These are phyloP conservation scores for Graphium colonna DNA, from an alignment of 2,888 invertebrate genomes.

Conservation along the genomic window DNA sequence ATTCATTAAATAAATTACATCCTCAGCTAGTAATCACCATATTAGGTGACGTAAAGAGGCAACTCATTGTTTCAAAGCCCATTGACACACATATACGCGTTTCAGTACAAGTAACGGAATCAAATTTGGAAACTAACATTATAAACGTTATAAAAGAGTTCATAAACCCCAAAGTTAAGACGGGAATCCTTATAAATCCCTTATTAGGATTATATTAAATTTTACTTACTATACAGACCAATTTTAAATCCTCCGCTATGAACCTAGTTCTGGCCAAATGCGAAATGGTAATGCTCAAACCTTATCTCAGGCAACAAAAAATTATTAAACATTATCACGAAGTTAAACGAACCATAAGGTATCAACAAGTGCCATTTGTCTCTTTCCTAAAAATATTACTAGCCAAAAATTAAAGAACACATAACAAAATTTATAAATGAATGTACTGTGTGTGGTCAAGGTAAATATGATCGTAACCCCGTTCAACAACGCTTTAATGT, in stretches of 20 bases:
- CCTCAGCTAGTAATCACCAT: neutral
- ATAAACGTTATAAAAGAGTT: constrained; percentile 26
- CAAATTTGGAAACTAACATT: neutral
- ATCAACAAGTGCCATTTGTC: constrained; percentile 10
- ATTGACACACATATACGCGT: neutral
- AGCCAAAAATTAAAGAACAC: constrained; percentile 33
- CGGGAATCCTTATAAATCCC: constrained; percentile 28
- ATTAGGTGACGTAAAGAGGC: neutral
- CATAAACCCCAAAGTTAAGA: constrained; percentile 34
- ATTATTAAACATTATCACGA: constrained; percentile 33
- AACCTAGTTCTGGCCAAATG: constrained; percentile 27
- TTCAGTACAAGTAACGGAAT: neutral
- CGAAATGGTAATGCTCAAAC: constrained; percentile 13
- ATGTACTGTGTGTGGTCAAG: neutral
- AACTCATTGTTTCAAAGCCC: neutral
- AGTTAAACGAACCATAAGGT: constrained; percentile 31
- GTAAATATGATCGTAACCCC: neutral
- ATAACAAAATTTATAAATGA: constrained; percentile 32
- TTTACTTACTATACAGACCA: constrained; percentile 29
- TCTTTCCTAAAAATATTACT: constrained; percentile 25
- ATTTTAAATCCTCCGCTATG: constrained; percentile 31
- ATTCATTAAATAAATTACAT: neutral
- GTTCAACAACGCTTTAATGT: neutral
- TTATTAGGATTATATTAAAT: constrained; percentile 4
- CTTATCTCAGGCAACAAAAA: constrained; percentile 28